A percentile compares a stretch with the other conserved stretches of the same genome.
Evolutionary conservation across 2,797 vertebrate species (phyloP).

Genomic region (Loris lydekkerianus): DNA sequence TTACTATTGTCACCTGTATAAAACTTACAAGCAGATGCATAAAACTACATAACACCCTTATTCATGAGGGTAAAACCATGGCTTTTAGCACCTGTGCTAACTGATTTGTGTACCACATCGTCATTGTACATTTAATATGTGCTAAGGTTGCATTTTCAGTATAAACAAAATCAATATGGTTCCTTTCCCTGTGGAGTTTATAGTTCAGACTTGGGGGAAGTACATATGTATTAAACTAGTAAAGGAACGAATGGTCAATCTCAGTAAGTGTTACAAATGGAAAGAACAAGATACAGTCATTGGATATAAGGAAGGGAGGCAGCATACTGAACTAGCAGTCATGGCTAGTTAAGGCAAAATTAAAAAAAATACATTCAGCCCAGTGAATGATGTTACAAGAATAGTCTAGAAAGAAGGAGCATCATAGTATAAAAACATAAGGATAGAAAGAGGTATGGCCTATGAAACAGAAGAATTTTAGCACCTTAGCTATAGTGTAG

Average conservation of each 20-base stretch:
- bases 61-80: background rate
- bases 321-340: background rate
- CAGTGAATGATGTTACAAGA: background rate
- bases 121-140: background rate
- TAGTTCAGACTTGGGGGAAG: background rate
- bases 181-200: background rate
- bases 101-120: background rate
- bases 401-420: background rate
- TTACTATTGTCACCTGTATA: background rate
- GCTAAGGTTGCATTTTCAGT: background rate
- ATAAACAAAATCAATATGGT: background rate
- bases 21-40: background rate
- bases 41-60: background rate
- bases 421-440: background rate
- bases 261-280: background rate
- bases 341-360: background rate
- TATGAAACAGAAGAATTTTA: background rate
- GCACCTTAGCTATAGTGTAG: too few relatives aligned
- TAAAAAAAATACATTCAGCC: background rate
- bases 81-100: background rate
- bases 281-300: background rate
- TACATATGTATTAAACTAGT: background rate
- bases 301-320: background rate
- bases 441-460: background rate
- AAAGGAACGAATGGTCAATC: background rate